Percentiles rank a stretch among this genome's conserved stretches.
phyloP scores from a whole-genome alignment of 2,113 vertebrate genomes.

The Lepus europaeus region DNA sequence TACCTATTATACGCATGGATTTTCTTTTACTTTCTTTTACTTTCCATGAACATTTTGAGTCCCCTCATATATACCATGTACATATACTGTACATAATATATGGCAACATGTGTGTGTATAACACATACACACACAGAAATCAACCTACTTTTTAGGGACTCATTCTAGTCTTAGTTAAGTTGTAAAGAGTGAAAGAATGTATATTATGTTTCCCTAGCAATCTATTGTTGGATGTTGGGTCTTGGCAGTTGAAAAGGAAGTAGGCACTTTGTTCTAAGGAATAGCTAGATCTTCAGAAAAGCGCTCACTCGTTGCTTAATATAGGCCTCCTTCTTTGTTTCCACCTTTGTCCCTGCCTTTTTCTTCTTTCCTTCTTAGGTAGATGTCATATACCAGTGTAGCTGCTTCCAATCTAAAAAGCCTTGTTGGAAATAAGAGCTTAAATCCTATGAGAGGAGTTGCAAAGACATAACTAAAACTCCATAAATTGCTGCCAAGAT shows the following conservation, averaged over 20 bases:
- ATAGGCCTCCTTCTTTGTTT: neutral
- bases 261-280: neutral
- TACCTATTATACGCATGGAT: too few species aligned
- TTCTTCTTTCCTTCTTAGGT: neutral
- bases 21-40: too few species aligned
- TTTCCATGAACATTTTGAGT: too few species aligned
- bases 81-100: neutral
- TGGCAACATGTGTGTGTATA: neutral
- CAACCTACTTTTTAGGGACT: neutral
- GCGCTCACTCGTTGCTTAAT: slow-evolving; percentile 7
- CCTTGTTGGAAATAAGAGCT: neutral
- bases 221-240: neutral
- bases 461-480: neutral
- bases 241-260: neutral
- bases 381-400: neutral
- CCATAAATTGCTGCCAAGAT: neutral
- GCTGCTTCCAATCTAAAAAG: neutral
- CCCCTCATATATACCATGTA: too few species aligned
- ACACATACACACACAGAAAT: neutral
- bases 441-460: neutral
- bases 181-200: neutral
- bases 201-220: neutral
- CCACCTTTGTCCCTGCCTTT: neutral
- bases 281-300: neutral
- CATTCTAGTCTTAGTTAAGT: neutral